Base-by-base conservation (phyloP, 2,888 invertebrate genomes). In the Mantis religiosa region DNA sequence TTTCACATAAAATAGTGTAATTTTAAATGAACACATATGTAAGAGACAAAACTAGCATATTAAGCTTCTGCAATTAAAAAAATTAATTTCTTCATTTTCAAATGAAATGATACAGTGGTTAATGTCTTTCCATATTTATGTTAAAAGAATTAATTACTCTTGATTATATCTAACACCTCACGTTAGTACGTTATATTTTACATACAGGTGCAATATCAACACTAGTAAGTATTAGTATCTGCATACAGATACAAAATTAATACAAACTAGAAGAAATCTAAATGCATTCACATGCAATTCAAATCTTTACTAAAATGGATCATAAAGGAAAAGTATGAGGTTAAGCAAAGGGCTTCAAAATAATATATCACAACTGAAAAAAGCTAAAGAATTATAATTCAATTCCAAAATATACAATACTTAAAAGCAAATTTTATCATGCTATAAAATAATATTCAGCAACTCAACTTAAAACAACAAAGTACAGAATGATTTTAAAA, bases 321-420 rank as follows among this genome's bases (percentile, higher is more conserved):
- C 20, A 25, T 20, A 15, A 71, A 71, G 54, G 54, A 71, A 20
- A 71, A 71, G 54, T 71, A 71, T 20, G 20, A 71, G 54, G 54
- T 15, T 71, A 20, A 71, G 54, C 15, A 71, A 71, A 71, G 54
- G 54, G 20, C 20, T 86, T 71, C 28, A 71, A 71, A 87, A 87
- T 81, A 47, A 54, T 71, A 81, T 47, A 20, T 28, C n/a, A 27
- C 34, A 34, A 82, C 4, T n/a, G 34, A 81, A 34, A 82, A 87
- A 82, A 87, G 83, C 47, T 71, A 82, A 41, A 82, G 28, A 87
- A 87, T 81, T 30, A 87, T 87, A 83, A 87, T 87, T 87, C 41
- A 41, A 71, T 87, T 34, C 41, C 83, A 87, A 83, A 71, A 82
- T 54, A 87, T 87, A 87, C 71, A 71, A 54, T 81, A 87, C n/a